These are phyloP conservation scores for Micropoecilia bifurca DNA, from an alignment of 2,797 vertebrate genomes.

Conservation along the genomic window DNA sequence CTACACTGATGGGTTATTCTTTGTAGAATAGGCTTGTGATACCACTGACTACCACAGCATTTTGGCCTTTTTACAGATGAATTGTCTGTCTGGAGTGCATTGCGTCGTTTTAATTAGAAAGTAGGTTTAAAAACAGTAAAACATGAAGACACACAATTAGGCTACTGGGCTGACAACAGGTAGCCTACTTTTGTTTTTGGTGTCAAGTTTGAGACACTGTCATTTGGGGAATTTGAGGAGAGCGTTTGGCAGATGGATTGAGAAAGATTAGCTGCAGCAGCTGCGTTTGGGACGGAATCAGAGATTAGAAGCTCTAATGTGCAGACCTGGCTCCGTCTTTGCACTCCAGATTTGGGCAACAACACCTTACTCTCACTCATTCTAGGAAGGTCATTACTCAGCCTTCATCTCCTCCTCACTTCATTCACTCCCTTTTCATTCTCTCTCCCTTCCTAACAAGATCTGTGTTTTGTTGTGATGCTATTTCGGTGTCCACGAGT, in stretches of 20 bases:
- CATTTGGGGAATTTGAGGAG: slow-evolving; percentile 78
- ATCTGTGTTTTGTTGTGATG: slow-evolving; percentile 42
- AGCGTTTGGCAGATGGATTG: slow-evolving; percentile 84
- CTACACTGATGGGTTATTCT: neutral
- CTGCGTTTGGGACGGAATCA: slow-evolving; percentile 86
- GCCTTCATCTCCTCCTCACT: slow-evolving; percentile 50
- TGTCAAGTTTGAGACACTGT: slow-evolving; percentile 77
- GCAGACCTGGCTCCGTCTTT: slow-evolving; percentile 84
- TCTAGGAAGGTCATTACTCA: slow-evolving; percentile 78
- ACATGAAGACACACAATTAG: slow-evolving; percentile 19
- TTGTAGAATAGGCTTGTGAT: slow-evolving; percentile 7
- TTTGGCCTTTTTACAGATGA: neutral
- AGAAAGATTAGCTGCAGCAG: slow-evolving; percentile 84
- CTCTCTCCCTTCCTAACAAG: slow-evolving; percentile 33
- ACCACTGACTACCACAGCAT: slow-evolving; percentile 2
- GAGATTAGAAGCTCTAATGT: slow-evolving; percentile 86
- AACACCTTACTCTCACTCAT: slow-evolving; percentile 83
- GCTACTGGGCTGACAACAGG: slow-evolving; percentile 24
- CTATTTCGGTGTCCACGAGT: slow-evolving; percentile 18
- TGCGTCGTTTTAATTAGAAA: slow-evolving; percentile 12
- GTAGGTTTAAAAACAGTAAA: slow-evolving; percentile 18
- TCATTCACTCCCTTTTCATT: slow-evolving; percentile 31
- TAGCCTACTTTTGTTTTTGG: slow-evolving; percentile 59
- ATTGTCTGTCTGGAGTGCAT: slow-evolving; percentile 4
- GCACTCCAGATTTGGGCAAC: slow-evolving; percentile 83